Evolutionary conservation across 2,113 vertebrate species (phyloP).

Genomic region (Zapornia atra): DNA sequence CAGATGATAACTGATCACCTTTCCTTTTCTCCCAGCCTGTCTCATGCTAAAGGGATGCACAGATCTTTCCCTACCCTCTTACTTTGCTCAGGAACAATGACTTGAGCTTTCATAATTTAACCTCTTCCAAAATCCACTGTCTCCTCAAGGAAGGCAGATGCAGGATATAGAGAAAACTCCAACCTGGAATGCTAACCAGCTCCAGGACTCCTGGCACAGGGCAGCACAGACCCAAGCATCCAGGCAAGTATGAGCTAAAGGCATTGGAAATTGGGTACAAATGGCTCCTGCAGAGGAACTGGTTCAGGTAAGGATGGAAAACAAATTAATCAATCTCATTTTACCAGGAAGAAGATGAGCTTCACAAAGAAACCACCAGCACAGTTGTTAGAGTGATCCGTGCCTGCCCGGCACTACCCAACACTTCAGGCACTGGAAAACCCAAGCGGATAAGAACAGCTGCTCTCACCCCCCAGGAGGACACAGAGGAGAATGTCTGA

Average conservation of each 20-base stretch:
- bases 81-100: neutral
- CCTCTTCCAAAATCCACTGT: neutral
- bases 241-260: neutral
- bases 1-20: neutral
- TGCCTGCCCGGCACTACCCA: neutral
- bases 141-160: neutral
- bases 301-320: neutral
- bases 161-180: neutral
- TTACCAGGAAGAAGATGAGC: neutral
- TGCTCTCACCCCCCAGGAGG: neutral
- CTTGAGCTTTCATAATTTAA: neutral
- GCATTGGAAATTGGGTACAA: neutral
- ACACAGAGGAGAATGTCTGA: accelerated
- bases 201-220: neutral
- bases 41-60: neutral
- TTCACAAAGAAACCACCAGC: neutral
- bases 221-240: neutral
- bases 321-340: neutral
- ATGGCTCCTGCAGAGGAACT: neutral
- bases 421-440: neutral
- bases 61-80: neutral
- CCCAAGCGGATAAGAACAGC: neutral
- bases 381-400: neutral
- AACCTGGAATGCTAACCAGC: neutral
- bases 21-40: neutral